Evolutionary conservation across 2,888 invertebrate species (phyloP).

Genomic region (Melikaiella ostensackeni): DNA sequence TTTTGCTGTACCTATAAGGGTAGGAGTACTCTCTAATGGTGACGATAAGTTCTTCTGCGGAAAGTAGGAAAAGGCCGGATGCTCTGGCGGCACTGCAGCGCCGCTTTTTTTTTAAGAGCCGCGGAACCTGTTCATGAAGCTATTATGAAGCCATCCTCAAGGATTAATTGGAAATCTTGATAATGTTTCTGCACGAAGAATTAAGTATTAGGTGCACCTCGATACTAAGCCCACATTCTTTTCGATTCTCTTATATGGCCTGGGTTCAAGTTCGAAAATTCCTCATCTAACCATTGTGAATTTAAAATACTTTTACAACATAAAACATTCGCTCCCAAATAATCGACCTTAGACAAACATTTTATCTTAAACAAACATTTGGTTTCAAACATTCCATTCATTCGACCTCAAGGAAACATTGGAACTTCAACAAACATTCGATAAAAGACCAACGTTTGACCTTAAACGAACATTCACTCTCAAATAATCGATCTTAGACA

Average conservation of each 20-base stretch:
- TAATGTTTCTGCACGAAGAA: constrained; percentile 35
- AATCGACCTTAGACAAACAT: too few species aligned
- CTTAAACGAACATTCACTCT: too few species aligned
- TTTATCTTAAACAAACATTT: too few species aligned
- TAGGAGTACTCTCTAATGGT: constrained; percentile 32
- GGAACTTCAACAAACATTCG: too few species aligned
- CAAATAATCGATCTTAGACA: too few species aligned
- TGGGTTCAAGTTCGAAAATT: constrained; percentile 21
- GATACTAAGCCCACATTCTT: constrained; percentile 26
- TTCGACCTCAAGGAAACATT: too few species aligned
- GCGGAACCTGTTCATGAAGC: constrained; percentile 39
- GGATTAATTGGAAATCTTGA: constrained; percentile 40
- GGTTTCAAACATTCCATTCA: too few species aligned
- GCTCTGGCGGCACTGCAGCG: constrained; percentile 36
- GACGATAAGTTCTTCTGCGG: constrained; percentile 37
- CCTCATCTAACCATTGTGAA: neutral
- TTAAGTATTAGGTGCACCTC: constrained; percentile 28
- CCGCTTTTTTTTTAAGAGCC: constrained; percentile 36
- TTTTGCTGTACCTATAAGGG: constrained; percentile 33
- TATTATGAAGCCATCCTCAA: constrained; percentile 39
- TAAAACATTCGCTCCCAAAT: too few species aligned
- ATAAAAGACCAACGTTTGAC: too few species aligned
- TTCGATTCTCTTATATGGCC: constrained; percentile 21
- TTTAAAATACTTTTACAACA: too few species aligned
- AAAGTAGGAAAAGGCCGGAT: constrained; percentile 39